Base-by-base conservation (phyloP, 2,888 invertebrate species). In the Chloromyia formosa region DNA sequence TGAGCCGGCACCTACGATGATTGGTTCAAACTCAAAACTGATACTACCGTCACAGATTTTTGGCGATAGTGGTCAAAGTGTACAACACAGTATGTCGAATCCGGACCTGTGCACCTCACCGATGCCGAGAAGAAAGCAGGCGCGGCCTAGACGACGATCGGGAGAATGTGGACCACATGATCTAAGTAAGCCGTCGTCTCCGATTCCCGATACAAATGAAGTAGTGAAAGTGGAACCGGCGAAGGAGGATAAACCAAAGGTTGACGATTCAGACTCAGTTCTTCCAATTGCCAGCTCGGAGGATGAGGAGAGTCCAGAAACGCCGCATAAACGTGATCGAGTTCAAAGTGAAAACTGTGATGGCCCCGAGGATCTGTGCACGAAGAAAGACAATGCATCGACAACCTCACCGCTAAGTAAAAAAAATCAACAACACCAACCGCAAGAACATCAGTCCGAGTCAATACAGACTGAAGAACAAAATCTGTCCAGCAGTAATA, bases 51-150 rank as follows among this genome's bases (percentile, higher is more conserved):
- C 84, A 7, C 81, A 85, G 9, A 80, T 85, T 53, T 85, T 84
- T 82, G 78, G 77, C 76, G 81, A 83, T 84, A 80, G 82, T 83
- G 77, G 81, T 78, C 84, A 81, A 85, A 86, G 73, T 84, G 84
- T 77, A 87, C 74, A 73, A n/a, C 27, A 35, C 27, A 35, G 27
- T 35, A 14, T 80, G 81, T 12, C 83, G 82, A 75, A 86, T 79
- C 82, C 88, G 74, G 84, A 86, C 80, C 83, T 88, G 81, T 92
- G 93, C 79, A 89, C 90, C 73, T 94, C 93, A 75, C 94, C 94
- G n/a, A 89, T 93, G 86, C 93, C 94, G 0, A 87, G 95, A 77
- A 87, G 95, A 78, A 95, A 95, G 81, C 95, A 95, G 85, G 95
- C 95, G 7, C 87, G 95, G 66, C 95, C 95, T 1, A 87, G 95